A percentile compares a stretch with the other conserved stretches of the same genome.
Conservation (phyloP, 2,888 invertebrate species). For the Gymnoscelis rufifasciata region DNA sequence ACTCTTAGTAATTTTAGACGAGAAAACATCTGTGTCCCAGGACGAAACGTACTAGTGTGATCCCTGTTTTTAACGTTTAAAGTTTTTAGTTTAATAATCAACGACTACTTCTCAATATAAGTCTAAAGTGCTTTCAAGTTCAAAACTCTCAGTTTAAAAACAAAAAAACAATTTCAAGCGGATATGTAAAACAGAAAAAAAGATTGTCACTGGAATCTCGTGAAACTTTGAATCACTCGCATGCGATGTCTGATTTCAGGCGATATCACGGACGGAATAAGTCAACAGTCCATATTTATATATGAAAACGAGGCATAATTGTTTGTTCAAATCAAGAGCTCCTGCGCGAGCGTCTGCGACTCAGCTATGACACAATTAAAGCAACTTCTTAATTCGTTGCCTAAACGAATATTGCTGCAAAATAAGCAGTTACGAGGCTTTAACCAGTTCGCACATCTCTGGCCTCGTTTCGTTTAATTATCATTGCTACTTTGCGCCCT, state of each 20-base stretch:
- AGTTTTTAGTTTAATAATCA: too few relatives aligned
- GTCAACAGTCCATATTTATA: constrained; percentile 30
- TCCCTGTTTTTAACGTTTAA: too few relatives aligned
- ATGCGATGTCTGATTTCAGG: constrained; percentile 27
- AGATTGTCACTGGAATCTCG: too few relatives aligned
- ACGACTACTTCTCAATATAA: too few relatives aligned
- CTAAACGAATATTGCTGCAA: constrained; percentile 63
- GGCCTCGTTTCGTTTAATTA: constrained; percentile 67
- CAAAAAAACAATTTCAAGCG: not conserved
- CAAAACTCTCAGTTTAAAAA: too few relatives aligned
- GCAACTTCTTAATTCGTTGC: constrained; percentile 61
- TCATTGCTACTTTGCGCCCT: constrained; percentile 52
- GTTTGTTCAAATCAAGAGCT: constrained; percentile 44
- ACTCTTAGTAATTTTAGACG: too few relatives aligned
- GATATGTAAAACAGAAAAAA: constrained; percentile 31
- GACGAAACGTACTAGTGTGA: too few relatives aligned
- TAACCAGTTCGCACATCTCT: constrained; percentile 69
- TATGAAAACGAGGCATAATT: constrained; percentile 38
- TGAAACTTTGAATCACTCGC: constrained; percentile 24
- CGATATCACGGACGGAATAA: constrained; percentile 22
- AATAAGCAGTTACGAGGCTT: constrained; percentile 67
- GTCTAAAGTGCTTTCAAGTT: too few relatives aligned
- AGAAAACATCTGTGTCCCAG: too few relatives aligned
- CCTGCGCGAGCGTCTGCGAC: constrained; percentile 25
- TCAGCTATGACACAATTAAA: constrained; percentile 48